Evolutionary conservation across 92 coral and sea anemone genomes (phyloP), one percentile per base, ranked within the genome.

Genomic region (Virgularia gustaviana): DNA sequence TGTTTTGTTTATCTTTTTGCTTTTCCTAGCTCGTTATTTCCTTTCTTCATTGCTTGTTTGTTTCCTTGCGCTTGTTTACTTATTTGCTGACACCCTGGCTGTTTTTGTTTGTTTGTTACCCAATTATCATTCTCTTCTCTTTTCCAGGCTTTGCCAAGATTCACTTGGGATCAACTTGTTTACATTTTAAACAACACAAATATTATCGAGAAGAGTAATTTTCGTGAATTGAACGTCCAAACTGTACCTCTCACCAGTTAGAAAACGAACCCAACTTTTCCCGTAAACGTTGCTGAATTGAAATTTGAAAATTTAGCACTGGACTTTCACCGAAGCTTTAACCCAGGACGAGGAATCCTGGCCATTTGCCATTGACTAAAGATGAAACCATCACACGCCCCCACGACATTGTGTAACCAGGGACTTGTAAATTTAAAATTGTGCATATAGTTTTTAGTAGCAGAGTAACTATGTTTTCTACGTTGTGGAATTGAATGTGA

Each of bases 111-210:
- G 11, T 33, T 18, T 9, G 16, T 9, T 9, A 22, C 31, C 34
- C 51, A 27, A 56, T 8, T 11, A 8, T n/a, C 29, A 31, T 45
- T 4, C 16, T 9, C 19, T 3, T 20, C 20, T 25, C 25, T 27
- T 30, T 67, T 67, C 31, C 9, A 67, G 74, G 34, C 59, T 39
- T 31, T 67, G 1, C 74, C 74, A 67, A 45, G 35, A 31, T 16
- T 67, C 0, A 67, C 74, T 1, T 67, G 74, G 74, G 74, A 67
- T 27, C 74, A 67, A 67, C 39, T 67, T 11, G 20, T 67, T 39
- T 47, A 28, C 41, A 67, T 67, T 31, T 47, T 51, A 23, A 67
- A 67, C 35, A 45, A 33, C 16, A 24, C 74, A 0, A 49, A 67
- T 22, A 39, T 44, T 12, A 6, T 45, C 31, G 57, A 45, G 23